These are phyloP conservation scores for Popillia japonica DNA, from an alignment of 1,140 invertebrate species.

Conservation along the genomic window DNA sequence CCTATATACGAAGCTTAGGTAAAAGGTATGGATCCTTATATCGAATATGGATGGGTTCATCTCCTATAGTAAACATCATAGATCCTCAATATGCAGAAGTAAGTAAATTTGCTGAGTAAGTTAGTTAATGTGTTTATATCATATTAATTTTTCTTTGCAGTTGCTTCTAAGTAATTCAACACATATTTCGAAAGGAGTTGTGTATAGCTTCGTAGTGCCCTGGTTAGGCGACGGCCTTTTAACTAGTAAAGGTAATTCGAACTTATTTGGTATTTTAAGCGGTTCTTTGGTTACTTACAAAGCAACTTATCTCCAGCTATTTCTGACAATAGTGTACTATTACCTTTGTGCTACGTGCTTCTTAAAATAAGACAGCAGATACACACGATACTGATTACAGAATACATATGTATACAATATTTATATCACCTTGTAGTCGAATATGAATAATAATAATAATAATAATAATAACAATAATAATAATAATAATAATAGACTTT, in stretches of 20 bases:
- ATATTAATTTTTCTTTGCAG: slow-evolving; percentile 43
- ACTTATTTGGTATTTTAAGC: too few relatives aligned
- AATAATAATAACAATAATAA: too few relatives aligned
- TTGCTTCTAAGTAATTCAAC: slow-evolving; percentile 65
- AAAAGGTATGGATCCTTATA: neutral
- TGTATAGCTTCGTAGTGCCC: slow-evolving; percentile 66
- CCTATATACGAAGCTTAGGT: neutral
- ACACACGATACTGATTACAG: too few relatives aligned
- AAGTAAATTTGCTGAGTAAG: neutral
- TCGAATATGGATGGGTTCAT: neutral
- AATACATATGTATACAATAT: too few relatives aligned
- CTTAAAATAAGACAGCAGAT: too few relatives aligned
- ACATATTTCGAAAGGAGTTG: slow-evolving; percentile 65
- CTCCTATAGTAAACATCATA: neutral
- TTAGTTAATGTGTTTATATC: neutral
- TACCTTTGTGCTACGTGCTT: too few relatives aligned
- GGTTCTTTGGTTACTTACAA: too few relatives aligned
- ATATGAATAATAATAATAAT: too few relatives aligned
- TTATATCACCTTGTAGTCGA: too few relatives aligned
- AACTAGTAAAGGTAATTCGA: slow-evolving; percentile 63
- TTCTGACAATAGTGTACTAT: too few relatives aligned
- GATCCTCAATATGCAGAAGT: slow-evolving; percentile 21
- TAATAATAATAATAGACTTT: too few relatives aligned
- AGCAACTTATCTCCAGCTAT: too few relatives aligned
- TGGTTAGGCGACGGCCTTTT: slow-evolving; percentile 65